Conservation (phyloP, 2,888 invertebrate genomes). For the Andrena hattorfiana region DNA sequence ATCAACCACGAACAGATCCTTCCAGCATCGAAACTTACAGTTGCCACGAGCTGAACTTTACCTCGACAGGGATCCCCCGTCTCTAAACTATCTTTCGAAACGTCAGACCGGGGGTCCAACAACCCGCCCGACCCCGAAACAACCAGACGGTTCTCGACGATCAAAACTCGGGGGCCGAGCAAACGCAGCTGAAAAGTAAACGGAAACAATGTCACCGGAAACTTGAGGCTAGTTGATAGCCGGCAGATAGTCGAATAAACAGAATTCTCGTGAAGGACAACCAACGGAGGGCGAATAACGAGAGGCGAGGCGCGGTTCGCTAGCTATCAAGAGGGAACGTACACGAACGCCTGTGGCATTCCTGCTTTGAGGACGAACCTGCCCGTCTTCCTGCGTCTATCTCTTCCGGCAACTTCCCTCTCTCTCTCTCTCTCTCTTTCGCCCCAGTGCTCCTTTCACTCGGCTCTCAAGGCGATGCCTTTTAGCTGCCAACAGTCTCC, state of each 20-base stretch:
- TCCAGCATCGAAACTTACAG: too few relatives aligned
- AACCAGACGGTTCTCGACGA: background rate
- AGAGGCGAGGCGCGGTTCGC: conserved; percentile 34
- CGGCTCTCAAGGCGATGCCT: conserved; percentile 48
- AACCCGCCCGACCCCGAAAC: conserved; percentile 3
- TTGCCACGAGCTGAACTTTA: background rate
- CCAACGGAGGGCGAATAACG: conserved; percentile 50
- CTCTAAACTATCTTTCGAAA: background rate
- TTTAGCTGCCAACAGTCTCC: conserved; percentile 37
- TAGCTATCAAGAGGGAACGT: conserved; percentile 45
- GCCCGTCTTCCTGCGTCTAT: conserved; percentile 47
- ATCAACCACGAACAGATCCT: too few relatives aligned
- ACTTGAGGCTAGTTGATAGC: conserved; percentile 50
- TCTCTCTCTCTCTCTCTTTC: conserved; percentile 13
- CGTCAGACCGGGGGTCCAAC: background rate
- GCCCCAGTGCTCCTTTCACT: conserved; percentile 16
- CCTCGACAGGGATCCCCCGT: background rate
- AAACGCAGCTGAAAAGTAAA: conserved; percentile 47
- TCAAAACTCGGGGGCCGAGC: background rate
- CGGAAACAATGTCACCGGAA: conserved; percentile 43
- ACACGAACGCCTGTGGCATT: conserved; percentile 66
- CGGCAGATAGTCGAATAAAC: conserved; percentile 54
- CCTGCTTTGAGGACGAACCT: conserved; percentile 68
- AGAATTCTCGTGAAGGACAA: conserved; percentile 45
- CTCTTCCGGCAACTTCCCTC: conserved; percentile 35